Base-by-base conservation (phyloP, 2,113 vertebrate species). In the Athene noctua region DNA sequence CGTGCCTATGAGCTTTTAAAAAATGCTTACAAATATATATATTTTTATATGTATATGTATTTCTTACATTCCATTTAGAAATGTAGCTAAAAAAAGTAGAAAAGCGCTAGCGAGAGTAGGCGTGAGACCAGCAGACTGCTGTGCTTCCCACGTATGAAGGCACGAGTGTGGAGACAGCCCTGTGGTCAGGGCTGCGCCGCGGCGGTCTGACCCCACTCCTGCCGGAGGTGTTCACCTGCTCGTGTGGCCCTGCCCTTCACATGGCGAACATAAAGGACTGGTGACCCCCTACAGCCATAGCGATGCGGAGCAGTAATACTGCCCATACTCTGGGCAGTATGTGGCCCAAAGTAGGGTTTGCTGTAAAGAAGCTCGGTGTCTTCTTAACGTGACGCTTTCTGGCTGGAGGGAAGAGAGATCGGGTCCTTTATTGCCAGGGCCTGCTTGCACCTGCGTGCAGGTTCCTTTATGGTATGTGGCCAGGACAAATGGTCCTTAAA, bases 11-110 rank as follows among this genome's bases (percentile, higher is more conserved):
- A 63, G 16, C 65, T 57, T 40, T 55, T 38, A 12, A 88, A 94
- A 93, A 73, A 94, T 15, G 93, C 67, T 95, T 92, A 95, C 38
- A 96, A 95, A 93, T 96, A 90, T 88, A 92, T 70, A 73, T 88
- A 38, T 80, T 58, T 66, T 61, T 32, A 46, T 67, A 59, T 82
- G 65, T 47, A 18, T 65, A 61, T 81, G 88, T 46, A 55, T 63
- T 74, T 86, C 26, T 82, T 47, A 70, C 52, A 70, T 88, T 90
- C 86, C 54, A 36, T 72, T 93, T 82, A 91, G 80, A 93, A 96
- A 95, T 91, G 91, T 57, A 81, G 94, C 92, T 96, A 75, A 88
- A 93, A 93, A 62, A 84, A 36, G 59, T 84, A 94, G 86, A 81
- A 89, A 92, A 95, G 94, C 83, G 0, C 13, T 30, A 67, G 88